Evolutionary conservation across 2,113 vertebrate genomes (phyloP), one percentile per base, ranked within the genome.

Genomic region (Tupaia chinensis): DNA sequence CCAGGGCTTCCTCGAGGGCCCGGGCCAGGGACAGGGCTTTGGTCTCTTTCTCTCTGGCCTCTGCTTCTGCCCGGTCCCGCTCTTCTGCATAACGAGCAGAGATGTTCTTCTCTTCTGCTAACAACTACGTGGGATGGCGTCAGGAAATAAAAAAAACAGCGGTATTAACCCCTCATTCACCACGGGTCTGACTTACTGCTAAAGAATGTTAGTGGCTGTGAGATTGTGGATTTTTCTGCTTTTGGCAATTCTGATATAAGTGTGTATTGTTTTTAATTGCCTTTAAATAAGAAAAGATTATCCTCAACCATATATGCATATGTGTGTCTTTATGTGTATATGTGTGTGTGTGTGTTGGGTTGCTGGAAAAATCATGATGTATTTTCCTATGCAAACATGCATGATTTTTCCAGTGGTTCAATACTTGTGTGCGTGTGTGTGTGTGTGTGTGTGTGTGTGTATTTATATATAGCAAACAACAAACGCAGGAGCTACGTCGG

Each of bases 41-140:
- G 93, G 99, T 99, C 58, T 99, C 99, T 97, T 99, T 99, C 98
- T 99, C 99, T 94, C 99, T 98, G 29, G 99, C 99, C 92, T 99
- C 99, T 0, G 99, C 99, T 97, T 99, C 99, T 0, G 99, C 99
- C 0, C 99, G 98, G 98, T 99, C 99, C 0, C 99, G 98, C 97
- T 99, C 99, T 94, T 99, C 99, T 0, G 99, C 99, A 0, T 99
- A 99, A 2, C 99, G 99, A 23, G 99, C 99, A 0, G 99, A 99
- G 93, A 99, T 97, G 84, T 98, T 99, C 98, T 99, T 99, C 90
- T 99, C 99, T 96, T 99, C 99, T 0, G 99, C 99, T 85, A 99
- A 97, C 98, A 99, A 98, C 99, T 99, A 76, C 16, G 76, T 2
- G 15, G 0, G 66, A 77, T 4, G 56, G 92, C 0, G 32, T 10